Evolutionary conservation across 2,113 vertebrate species (phyloP).

Genomic region (Oreotrochilus melanogaster): DNA sequence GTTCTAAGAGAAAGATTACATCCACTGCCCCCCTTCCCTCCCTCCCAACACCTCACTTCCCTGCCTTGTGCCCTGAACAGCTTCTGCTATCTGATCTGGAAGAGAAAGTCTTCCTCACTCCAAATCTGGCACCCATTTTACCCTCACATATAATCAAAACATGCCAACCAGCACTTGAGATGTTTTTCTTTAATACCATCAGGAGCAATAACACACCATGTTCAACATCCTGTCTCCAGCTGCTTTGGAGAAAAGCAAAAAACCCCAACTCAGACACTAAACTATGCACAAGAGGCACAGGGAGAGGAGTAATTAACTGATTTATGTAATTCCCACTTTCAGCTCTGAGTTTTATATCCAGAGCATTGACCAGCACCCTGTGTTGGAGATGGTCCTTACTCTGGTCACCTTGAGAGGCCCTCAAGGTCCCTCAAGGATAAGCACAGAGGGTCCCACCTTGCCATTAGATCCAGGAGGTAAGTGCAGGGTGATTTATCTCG

Average conservation of each 20-base stretch:
- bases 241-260: slow-evolving; percentile 60
- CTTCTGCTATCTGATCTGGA: slow-evolving; percentile 12
- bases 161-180: slow-evolving; percentile 42
- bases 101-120: background rate
- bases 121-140: slow-evolving; percentile 59
- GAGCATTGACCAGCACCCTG: background rate
- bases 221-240: slow-evolving; percentile 66
- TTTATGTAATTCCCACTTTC: slow-evolving; percentile 8
- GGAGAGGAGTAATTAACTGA: slow-evolving; percentile 24
- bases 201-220: slow-evolving; percentile 66
- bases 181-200: slow-evolving; percentile 63
- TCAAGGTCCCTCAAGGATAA: no score
- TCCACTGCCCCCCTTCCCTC: accelerated
- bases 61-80: background rate
- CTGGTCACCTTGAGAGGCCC: background rate
- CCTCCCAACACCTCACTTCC: background rate
- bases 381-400: background rate
- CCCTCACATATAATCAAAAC: slow-evolving; percentile 49
- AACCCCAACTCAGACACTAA: slow-evolving; percentile 19
- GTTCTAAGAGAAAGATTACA: background rate
- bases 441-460: background rate
- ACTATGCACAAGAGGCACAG: background rate
- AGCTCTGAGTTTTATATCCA: background rate
- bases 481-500: background rate
- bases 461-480: background rate